phyloP scores from a whole-genome alignment of 2,113 vertebrate species.

The Ptilonorhynchus violaceus region DNA sequence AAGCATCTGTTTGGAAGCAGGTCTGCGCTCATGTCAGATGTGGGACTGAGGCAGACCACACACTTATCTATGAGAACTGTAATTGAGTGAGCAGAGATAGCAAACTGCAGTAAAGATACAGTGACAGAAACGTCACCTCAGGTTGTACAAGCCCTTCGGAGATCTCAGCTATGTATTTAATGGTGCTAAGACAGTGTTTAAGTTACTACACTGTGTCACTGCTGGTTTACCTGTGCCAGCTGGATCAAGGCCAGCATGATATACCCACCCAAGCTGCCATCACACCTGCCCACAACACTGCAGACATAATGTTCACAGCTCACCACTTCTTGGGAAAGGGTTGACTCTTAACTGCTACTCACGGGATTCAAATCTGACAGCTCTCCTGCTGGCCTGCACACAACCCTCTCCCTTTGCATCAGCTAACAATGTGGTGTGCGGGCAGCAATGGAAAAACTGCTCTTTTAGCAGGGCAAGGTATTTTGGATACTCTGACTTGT shows the following conservation, averaged over 20 bases:
- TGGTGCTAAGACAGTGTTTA: conserved; percentile 18
- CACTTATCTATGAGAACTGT: neutral
- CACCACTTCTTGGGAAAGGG: neutral
- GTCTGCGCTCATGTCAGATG: neutral
- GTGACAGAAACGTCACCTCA: neutral
- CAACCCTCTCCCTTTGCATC: neutral
- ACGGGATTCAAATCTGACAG: neutral
- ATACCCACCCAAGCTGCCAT: conserved; percentile 12
- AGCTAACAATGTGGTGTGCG: neutral
- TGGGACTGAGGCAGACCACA: neutral
- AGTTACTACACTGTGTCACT: neutral
- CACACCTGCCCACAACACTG: neutral
- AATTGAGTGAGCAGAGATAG: neutral
- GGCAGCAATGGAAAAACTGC: neutral
- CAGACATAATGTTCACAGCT: neutral
- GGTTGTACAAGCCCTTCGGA: conserved; percentile 4
- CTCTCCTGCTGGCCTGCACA: neutral
- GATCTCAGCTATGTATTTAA: conserved; percentile 5
- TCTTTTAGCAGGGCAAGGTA: neutral
- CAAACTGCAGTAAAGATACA: neutral
- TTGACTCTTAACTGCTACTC: neutral
- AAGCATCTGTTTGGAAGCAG: conserved; percentile 5
- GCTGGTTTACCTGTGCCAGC: conserved; percentile 40
- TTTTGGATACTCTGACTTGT: neutral
- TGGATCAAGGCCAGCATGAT: conserved; percentile 12